phyloP scores from a whole-genome alignment of 1,140 invertebrate genomes.

The Sycobia sp. region DNA sequence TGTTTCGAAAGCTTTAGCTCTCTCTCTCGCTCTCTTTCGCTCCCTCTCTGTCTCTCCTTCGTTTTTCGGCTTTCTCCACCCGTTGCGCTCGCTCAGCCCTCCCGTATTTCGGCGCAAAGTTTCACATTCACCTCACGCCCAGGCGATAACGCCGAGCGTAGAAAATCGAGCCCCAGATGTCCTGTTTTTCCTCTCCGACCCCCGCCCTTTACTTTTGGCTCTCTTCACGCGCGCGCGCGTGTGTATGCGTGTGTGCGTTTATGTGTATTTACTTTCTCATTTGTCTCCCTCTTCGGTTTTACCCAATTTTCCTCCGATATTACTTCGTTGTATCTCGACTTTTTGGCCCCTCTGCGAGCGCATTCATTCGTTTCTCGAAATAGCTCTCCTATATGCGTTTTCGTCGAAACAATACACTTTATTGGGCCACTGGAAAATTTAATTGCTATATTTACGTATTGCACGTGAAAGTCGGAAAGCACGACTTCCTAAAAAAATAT shows the following conservation, averaged over 20 bases:
- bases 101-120: constrained; percentile 5
- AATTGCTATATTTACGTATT: too few species aligned
- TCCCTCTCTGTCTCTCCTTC: too few species aligned
- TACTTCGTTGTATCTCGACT: not conserved
- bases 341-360: not conserved
- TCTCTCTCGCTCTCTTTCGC: too few species aligned
- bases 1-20: not conserved
- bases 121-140: not conserved
- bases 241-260: too few species aligned
- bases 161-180: constrained; percentile 25
- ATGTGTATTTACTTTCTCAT: too few species aligned
- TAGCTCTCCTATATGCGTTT: not conserved
- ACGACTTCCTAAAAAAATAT: too few species aligned
- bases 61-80: not conserved
- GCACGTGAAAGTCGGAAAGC: too few species aligned
- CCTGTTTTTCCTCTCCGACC: constrained; percentile 8
- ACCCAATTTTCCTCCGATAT: not conserved
- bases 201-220: not conserved
- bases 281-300: too few species aligned
- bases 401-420: too few species aligned
- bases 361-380: not conserved
- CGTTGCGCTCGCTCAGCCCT: not conserved
- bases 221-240: too few species aligned
- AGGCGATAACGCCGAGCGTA: constrained; percentile 3
- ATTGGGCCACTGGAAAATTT: too few species aligned